Evolutionary conservation across 2,797 vertebrate species (phyloP).

Genomic region (Streptopelia turtur): DNA sequence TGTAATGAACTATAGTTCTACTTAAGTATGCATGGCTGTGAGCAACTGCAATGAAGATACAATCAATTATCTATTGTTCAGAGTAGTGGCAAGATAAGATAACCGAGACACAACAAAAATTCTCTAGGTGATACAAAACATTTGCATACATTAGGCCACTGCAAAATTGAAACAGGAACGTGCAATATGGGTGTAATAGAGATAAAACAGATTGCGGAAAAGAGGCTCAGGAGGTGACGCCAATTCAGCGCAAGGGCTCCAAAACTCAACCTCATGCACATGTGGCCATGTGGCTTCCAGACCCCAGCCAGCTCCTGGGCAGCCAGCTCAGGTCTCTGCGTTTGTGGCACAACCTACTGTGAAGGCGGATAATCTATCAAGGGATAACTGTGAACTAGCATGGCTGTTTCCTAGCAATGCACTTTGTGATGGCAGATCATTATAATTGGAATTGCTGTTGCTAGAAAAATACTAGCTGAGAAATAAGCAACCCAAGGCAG

Average conservation of each 20-base stretch:
- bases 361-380: not conserved
- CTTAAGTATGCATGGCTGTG: not conserved
- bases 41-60: not conserved
- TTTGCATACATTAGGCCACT: not conserved
- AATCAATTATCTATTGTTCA: not conserved
- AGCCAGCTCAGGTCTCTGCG: not conserved
- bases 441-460: not conserved
- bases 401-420: not conserved
- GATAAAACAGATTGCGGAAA: not conserved
- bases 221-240: not conserved
- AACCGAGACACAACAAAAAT: not conserved
- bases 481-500: not conserved
- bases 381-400: rapidly evolving
- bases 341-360: not conserved
- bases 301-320: not conserved
- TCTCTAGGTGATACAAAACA: not conserved
- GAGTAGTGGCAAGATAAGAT: not conserved
- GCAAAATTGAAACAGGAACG: not conserved
- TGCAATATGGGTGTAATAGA: not conserved
- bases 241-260: not conserved
- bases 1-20: not conserved
- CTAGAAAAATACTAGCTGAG: not conserved
- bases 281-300: not conserved
- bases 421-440: not conserved
- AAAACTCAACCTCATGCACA: not conserved